Evolutionary conservation across 2,888 invertebrate genomes (phyloP).

Genomic region (Thereva unica): DNA sequence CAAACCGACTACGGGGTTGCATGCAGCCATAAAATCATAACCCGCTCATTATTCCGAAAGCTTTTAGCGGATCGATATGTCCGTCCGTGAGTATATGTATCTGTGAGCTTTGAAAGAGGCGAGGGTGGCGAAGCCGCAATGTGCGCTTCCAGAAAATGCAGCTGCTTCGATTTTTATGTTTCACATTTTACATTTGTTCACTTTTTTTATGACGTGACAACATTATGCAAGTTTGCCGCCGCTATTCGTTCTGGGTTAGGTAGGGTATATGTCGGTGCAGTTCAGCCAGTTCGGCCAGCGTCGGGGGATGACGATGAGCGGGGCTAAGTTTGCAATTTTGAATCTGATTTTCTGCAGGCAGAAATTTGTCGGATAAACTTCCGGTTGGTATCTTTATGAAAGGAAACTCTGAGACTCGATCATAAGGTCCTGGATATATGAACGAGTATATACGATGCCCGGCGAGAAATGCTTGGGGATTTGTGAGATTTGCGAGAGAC

Average conservation of each 20-base stretch:
- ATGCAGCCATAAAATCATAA: constrained; percentile 37
- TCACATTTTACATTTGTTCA: constrained; percentile 34
- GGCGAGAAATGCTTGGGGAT: background rate
- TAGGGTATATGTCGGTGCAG: too few species aligned
- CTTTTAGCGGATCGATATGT: constrained; percentile 35
- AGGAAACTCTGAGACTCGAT: constrained; percentile 21
- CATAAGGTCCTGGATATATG: constrained; percentile 22
- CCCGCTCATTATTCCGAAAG: constrained; percentile 37
- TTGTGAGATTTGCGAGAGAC: constrained; percentile 1
- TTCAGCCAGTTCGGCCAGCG: too few species aligned
- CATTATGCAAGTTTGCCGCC: constrained; percentile 10
- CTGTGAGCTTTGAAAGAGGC: constrained; percentile 30
- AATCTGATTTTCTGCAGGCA: constrained; percentile 24
- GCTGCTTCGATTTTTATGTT: constrained; percentile 33
- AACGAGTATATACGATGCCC: background rate
- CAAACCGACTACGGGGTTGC: constrained; percentile 26
- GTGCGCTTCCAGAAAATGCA: constrained; percentile 29
- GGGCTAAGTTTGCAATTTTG: constrained; percentile 20
- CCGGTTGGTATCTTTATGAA: constrained; percentile 31
- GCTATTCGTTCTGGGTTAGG: too few species aligned
- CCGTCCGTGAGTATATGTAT: constrained; percentile 11
- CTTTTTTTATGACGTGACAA: constrained; percentile 32
- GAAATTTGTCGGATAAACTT: constrained; percentile 32
- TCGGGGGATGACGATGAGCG: background rate
- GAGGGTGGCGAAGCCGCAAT: constrained; percentile 27